Base-by-base conservation (phyloP, 1,140 invertebrate genomes). In the Dendroctonus ponderosae region DNA sequence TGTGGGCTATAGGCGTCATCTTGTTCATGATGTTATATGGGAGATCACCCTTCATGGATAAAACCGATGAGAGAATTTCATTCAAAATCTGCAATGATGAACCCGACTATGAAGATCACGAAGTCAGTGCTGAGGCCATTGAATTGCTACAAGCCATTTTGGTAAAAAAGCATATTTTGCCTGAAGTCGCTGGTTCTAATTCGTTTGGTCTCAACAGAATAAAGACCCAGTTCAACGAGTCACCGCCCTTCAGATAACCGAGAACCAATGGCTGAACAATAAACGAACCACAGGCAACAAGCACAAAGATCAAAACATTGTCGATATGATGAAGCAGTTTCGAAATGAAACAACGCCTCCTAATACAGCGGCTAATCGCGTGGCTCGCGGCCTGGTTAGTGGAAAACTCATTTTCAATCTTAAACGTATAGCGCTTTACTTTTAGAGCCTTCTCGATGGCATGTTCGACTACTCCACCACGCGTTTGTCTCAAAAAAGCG, bases 1-100 rank as follows among this genome's bases (percentile, higher is more conserved):
- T 85, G 9, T 86, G 85, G 85, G 80, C 84, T 0, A 79, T 85
- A 71, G 85, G 85, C 37, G 78, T 86, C 5, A 85, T 86, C 50
- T 78, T 82, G 72, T 85, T 82, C 72, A 75, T 79, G 39, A 69
- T 86, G 76, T 78, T 81, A 6, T 71, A 68, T 46, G 77, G 75
- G n/a, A 69, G 66, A 42, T 76, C 72, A 59, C 80, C 76, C 54
- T 85, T 80, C 69, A 71, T 62, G 40, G 68, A 70, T 7, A 66
- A 38, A n/a, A 73, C 72, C 41, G 73, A 79, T 11, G 62, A 74
- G 15, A 71, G 74, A 49, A 39, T 80, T 37, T 70, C 66, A n/a
- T 52, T 67, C 12, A 70, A 74, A 42, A 80, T 80, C n/a, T 74
- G 73, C 42, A 76, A 74, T 41, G 42, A 54, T 8, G 73, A 77